A percentile compares a stretch with the other conserved stretches of the same genome.
These are phyloP conservation scores for Silurus lanzhouensis DNA, from an alignment of 2,797 vertebrate genomes.

Conservation along the genomic window DNA sequence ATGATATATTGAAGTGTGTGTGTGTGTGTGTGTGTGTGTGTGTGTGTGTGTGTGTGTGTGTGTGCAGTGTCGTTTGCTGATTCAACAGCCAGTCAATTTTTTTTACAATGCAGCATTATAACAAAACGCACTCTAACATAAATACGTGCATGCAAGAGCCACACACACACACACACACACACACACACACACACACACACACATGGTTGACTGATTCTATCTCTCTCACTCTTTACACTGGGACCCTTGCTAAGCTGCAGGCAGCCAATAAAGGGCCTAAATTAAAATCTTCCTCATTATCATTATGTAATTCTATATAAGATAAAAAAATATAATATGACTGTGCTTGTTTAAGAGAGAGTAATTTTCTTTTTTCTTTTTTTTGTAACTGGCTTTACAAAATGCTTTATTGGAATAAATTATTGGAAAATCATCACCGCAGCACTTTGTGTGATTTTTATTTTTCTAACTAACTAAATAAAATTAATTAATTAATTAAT, in stretches of 20 bases:
- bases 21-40: conserved; percentile 49
- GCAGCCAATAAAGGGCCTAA: conserved; percentile 83
- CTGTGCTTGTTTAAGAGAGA: conserved; percentile 75
- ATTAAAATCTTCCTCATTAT: conserved; percentile 71
- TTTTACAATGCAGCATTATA: background rate
- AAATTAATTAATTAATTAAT: background rate
- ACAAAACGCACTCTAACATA: conserved; percentile 14
- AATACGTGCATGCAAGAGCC: conserved; percentile 4
- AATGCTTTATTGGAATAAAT: conserved; percentile 88
- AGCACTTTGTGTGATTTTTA: conserved; percentile 52
- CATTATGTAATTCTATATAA: conserved; percentile 55
- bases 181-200: conserved; percentile 17
- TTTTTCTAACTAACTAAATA: background rate
- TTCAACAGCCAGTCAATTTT: conserved; percentile 20
- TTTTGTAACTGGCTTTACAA: conserved; percentile 96
- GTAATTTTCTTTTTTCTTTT: conserved; percentile 67
- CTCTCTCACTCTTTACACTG: conserved; percentile 60
- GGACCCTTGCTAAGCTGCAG: conserved; percentile 87
- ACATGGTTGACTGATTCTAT: conserved; percentile 34
- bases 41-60: conserved; percentile 40
- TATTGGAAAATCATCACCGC: conserved; percentile 77
- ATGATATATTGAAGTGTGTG: conserved; percentile 61
- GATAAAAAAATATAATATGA: conserved; percentile 46
- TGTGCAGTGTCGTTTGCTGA: background rate
- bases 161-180: conserved; percentile 23